A percentile compares a stretch with the other conserved stretches of the same genome.
Evolutionary conservation across 2,797 vertebrate genomes (phyloP).

Genomic region (Anolis apletophallus): DNA sequence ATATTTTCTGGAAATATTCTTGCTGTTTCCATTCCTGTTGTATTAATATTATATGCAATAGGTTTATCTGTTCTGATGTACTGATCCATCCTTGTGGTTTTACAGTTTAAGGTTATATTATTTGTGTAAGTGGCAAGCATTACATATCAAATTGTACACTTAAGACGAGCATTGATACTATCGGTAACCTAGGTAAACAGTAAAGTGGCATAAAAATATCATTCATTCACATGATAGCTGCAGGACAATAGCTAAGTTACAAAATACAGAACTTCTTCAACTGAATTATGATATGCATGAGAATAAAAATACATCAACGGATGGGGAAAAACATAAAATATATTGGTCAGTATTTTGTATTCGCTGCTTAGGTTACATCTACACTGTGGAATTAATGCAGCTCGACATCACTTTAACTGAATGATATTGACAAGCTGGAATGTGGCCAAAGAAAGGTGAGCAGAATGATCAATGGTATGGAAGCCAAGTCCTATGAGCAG

Average conservation of each 20-base stretch:
- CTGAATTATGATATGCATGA: background rate
- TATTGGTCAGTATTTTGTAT: too few relatives aligned
- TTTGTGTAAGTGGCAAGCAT: background rate
- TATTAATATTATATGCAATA: background rate
- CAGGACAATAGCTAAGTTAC: background rate
- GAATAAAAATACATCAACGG: too few relatives aligned
- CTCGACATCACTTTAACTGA: too few relatives aligned
- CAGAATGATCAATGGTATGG: too few relatives aligned
- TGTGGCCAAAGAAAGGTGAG: too few relatives aligned
- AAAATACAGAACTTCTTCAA: background rate
- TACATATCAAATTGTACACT: background rate
- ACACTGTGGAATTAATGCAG: too few relatives aligned
- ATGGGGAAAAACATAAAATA: too few relatives aligned
- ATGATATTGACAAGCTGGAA: too few relatives aligned
- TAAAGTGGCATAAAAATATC: background rate
- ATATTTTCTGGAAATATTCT: background rate
- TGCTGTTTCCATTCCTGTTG: background rate
- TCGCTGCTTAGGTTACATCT: too few relatives aligned
- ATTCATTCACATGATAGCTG: background rate
- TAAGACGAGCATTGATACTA: background rate
- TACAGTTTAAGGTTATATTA: background rate
- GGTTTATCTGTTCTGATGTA: background rate
- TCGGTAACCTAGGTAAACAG: background rate
- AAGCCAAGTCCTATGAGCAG: too few relatives aligned
- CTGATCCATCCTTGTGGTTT: background rate